phyloP scores from a whole-genome alignment of 2,797 vertebrate genomes.

The Galago senegalensis region DNA sequence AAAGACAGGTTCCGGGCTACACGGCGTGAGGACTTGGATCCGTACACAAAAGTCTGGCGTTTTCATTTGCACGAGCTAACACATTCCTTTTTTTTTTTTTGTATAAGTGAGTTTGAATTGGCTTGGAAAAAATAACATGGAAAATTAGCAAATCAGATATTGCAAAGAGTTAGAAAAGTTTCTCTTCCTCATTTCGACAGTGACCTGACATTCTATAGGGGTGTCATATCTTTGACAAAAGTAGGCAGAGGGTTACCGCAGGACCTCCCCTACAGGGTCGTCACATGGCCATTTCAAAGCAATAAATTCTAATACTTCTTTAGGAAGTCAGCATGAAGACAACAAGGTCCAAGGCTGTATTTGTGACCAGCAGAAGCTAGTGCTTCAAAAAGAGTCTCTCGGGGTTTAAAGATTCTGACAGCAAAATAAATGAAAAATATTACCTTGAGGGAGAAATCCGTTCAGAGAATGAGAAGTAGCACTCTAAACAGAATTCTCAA shows the following conservation, averaged over 20 bases:
- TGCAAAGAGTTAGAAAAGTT: background rate
- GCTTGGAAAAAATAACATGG: background rate
- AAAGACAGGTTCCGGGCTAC: background rate
- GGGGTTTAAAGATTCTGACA: conserved; percentile 31
- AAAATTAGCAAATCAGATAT: background rate
- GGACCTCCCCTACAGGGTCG: background rate
- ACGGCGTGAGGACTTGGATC: background rate
- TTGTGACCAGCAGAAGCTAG: background rate
- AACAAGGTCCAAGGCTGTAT: background rate
- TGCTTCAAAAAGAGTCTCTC: background rate
- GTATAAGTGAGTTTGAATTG: background rate
- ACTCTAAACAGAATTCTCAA: conserved; percentile 49
- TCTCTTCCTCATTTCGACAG: conserved; percentile 30
- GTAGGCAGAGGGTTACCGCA: background rate
- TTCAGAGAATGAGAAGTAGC: background rate
- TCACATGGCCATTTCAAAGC: conserved; percentile 24
- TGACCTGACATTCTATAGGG: background rate
- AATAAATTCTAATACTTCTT: conserved; percentile 38
- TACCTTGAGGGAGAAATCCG: background rate
- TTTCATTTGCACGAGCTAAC: conserved; percentile 17
- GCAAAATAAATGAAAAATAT: conserved; percentile 37
- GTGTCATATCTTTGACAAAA: background rate
- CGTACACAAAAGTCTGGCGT: background rate
- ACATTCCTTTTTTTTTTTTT: background rate
- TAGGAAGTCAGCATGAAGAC: conserved; percentile 32